Evolutionary conservation across 2,797 vertebrate genomes (phyloP).

Genomic region (Chrysolophus pictus): DNA sequence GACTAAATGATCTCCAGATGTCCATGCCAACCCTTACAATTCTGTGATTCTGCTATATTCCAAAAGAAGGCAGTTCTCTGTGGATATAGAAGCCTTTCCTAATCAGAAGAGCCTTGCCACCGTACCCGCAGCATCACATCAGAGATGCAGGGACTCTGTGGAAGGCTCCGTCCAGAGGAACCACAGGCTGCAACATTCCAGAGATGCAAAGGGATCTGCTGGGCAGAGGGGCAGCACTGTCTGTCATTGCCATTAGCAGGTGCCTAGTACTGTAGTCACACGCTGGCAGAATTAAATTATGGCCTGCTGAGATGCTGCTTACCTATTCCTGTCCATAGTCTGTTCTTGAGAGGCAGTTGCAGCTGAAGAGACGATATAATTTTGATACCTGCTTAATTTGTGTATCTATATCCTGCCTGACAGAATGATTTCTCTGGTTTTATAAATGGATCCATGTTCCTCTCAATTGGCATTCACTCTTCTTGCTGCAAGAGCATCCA

Average conservation of each 20-base stretch:
- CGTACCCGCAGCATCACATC: fast-evolving
- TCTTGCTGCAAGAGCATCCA: slow-evolving; percentile 16
- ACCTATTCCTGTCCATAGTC: not conserved
- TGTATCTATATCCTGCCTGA: slow-evolving; percentile 54
- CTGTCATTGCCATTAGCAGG: slow-evolving; percentile 46
- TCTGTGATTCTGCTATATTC: not conserved
- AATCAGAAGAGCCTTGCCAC: fast-evolving
- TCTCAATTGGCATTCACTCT: slow-evolving; percentile 60
- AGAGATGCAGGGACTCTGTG: not conserved
- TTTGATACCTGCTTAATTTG: slow-evolving; percentile 75
- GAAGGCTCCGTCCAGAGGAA: not conserved
- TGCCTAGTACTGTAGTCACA: slow-evolving; percentile 18
- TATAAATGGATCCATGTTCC: slow-evolving; percentile 24
- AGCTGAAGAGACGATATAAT: slow-evolving; percentile 53
- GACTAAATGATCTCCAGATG: no score
- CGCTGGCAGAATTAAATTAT: slow-evolving; percentile 66
- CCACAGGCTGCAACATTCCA: not conserved
- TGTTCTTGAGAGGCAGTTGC: slow-evolving; percentile 43
- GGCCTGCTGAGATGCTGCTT: slow-evolving; percentile 20
- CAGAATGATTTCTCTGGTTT: slow-evolving; percentile 65
- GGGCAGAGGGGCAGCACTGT: slow-evolving; percentile 18
- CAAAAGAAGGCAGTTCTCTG: not conserved
- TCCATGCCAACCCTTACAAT: no score
- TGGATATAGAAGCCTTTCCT: not conserved
- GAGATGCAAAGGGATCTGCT: not conserved